A percentile compares a stretch with the other conserved stretches of the same genome.
phyloP scores from a whole-genome alignment of 1,140 invertebrate genomes.

The Copidosoma floridanum region DNA sequence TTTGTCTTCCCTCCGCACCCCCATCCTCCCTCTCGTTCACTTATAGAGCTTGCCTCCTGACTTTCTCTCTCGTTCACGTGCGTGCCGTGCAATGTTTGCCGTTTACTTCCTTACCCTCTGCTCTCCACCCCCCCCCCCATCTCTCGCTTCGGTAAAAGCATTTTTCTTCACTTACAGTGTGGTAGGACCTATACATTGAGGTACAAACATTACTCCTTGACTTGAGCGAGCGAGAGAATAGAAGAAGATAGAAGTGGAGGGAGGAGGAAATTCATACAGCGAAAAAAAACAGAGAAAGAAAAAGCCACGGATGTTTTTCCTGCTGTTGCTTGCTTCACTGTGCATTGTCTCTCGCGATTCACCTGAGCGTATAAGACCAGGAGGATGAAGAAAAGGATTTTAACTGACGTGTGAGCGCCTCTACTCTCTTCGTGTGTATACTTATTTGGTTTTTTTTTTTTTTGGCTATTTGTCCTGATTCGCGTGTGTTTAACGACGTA shows the following conservation, averaged over 20 bases:
- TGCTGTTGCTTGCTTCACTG: background rate
- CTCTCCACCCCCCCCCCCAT: conserved; percentile 11
- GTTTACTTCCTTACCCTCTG: too few relatives aligned
- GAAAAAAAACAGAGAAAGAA: too few relatives aligned
- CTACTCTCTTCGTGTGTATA: too few relatives aligned
- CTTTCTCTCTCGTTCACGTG: conserved; percentile 17
- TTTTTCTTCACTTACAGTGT: conserved; percentile 34
- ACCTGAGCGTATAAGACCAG: background rate
- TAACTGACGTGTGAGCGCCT: background rate
- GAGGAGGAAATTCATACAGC: conserved; percentile 13
- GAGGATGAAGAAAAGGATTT: background rate
- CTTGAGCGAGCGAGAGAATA: background rate
- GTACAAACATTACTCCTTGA: conserved; percentile 22
- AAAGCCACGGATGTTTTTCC: background rate
- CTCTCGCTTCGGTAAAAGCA: conserved; percentile 21
- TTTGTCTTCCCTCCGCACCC: conserved; percentile 21
- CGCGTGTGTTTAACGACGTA: background rate
- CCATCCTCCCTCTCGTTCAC: background rate
- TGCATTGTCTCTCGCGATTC: conserved; percentile 13
- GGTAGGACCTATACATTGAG: too few relatives aligned
- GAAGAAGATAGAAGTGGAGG: conserved; percentile 2
- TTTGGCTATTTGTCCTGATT: too few relatives aligned
- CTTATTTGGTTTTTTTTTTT: too few relatives aligned
- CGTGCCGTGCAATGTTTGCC: background rate
- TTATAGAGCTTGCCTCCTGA: too few relatives aligned